These are phyloP conservation scores for Phaedon cochleariae DNA, from an alignment of 2,888 invertebrate species.

Conservation along the genomic window DNA sequence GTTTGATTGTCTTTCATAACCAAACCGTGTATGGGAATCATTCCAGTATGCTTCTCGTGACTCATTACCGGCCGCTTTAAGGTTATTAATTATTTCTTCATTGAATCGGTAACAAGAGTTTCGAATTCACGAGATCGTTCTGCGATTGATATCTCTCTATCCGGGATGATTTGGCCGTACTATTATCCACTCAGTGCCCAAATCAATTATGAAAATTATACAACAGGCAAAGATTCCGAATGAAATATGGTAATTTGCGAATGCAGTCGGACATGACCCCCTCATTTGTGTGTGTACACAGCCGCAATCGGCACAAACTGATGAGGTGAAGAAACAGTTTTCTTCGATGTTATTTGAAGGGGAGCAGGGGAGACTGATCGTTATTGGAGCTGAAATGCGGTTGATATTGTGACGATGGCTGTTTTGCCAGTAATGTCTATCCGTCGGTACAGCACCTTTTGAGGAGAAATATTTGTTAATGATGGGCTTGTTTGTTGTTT, in stretches of 20 bases:
- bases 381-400: not conserved
- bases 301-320: not conserved
- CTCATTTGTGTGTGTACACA: constrained; percentile 12
- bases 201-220: constrained; percentile 38
- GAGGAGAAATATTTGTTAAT: no score
- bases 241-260: constrained; percentile 34
- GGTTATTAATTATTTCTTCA: constrained; percentile 7
- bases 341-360: not conserved
- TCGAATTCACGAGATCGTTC: not conserved
- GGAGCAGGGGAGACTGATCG: not conserved
- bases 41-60: not conserved
- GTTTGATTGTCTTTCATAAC: not conserved
- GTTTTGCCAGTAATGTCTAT: no score
- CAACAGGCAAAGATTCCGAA: constrained; percentile 27
- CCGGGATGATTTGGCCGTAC: constrained; percentile 8
- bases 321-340: not conserved
- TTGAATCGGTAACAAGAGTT: not conserved
- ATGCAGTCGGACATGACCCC: constrained; percentile 30
- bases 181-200: constrained; percentile 29
- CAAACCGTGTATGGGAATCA: not conserved
- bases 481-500: no score
- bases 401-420: no score
- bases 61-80: constrained; percentile 6
- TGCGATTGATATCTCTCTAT: constrained; percentile 18
- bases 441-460: no score